These are phyloP conservation scores for Embidobia sp. DNA, from an alignment of 2,888 invertebrate genomes.

Conservation along the genomic window DNA sequence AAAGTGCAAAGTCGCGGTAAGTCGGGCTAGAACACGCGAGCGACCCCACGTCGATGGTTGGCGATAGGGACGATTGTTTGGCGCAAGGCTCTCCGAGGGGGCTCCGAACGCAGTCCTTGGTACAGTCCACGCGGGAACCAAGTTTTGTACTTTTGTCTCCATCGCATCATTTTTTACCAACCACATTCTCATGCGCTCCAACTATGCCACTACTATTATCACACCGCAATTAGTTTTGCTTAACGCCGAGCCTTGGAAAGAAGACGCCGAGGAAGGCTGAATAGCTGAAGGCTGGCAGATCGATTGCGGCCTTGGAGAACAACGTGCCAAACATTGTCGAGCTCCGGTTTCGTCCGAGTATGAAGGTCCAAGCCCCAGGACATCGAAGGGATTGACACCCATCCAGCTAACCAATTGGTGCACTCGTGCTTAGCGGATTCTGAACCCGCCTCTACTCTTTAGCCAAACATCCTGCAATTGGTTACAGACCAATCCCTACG, in stretches of 20 bases:
- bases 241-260: conserved; percentile 11
- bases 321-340: conserved; percentile 58
- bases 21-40: conserved; percentile 29
- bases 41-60: conserved; percentile 25
- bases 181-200: no score
- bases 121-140: background rate
- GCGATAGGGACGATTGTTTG: background rate
- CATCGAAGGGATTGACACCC: no score
- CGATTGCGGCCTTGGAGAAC: conserved; percentile 62
- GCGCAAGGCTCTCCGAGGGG: conserved; percentile 1
- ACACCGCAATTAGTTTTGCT: conserved; percentile 14
- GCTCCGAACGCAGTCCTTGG: background rate
- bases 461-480: no score
- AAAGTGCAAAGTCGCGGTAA: conserved; percentile 55
- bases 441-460: no score
- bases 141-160: background rate
- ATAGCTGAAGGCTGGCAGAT: conserved; percentile 48
- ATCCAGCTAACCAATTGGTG: background rate
- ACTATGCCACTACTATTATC: conserved; percentile 10
- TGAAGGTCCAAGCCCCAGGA: no score
- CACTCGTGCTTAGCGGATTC: no score
- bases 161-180: no score
- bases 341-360: background rate
- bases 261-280: conserved; percentile 25
- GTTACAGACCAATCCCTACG: no score